Evolutionary conservation across 2,888 invertebrate genomes (phyloP), one percentile per base, ranked within the genome.

Genomic region (Leptopilina myrica): DNA sequence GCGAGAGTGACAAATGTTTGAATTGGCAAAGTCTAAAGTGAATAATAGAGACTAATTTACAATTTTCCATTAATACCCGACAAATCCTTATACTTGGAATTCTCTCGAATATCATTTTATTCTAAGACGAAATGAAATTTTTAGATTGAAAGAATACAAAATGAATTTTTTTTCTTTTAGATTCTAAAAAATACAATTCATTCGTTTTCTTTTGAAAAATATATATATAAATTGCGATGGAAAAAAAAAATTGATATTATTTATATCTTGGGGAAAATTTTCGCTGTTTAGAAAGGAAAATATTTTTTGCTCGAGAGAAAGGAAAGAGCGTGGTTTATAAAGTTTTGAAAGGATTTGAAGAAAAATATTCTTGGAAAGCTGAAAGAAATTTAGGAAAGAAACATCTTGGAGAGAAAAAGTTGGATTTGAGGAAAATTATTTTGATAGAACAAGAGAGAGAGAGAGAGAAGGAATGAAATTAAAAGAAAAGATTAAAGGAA

Each of bases 21-120:
- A 69, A 69, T 69, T 69, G 69, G 62, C 62, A 20, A 14, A 69
- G 53, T 33, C 69, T 69, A 26, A 14, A 53, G 69, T 56, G 53
- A 69, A 69, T 69, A 69, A 69, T 69, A 8, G 67, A n/a, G 53
- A 26, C 53, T 69, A 53, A 69, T 69, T 33, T 53, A 53, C 33
- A 53, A 69, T 69, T 69, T 69, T 53, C n/a, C 33, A 69, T 33
- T 56, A 33, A 69, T 33, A 7, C 33, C 7, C 49, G 9, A 49
- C 14, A 49, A 69, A 69, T 26, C 14, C 49, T 62, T 20, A 15
- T 20, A 15, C 20, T 62, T 62, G 62, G 8, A 62, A 62, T 20
- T 15, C 43, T 43, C 43, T 43, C 43, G 2, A 43, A 43, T 43
- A 33, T 33, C 3, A 33, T 33, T 33, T 33, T 33, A 33, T 33